These are phyloP conservation scores for Ptychadena robeensis DNA, from an alignment of 2,797 vertebrate genomes.

Conservation along the genomic window DNA sequence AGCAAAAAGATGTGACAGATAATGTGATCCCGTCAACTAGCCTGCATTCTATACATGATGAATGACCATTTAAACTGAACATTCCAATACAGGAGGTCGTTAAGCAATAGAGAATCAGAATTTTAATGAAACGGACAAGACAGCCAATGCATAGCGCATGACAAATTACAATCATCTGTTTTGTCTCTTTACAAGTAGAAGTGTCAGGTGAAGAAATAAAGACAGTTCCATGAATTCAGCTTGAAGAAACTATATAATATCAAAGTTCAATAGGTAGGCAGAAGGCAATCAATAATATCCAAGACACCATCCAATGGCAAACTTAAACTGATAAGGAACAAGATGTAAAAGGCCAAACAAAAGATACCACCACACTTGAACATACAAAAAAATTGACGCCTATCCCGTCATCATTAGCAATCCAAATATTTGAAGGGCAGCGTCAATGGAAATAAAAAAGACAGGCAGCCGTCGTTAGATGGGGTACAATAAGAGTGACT, in stretches of 20 bases:
- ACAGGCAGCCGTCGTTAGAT: conserved; percentile 68
- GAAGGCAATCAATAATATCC: conserved; percentile 65
- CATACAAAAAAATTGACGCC: conserved; percentile 69
- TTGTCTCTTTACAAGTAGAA: too few species aligned
- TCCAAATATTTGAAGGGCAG: conserved; percentile 71
- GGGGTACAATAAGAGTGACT: conserved; percentile 74
- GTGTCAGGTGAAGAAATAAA: background rate
- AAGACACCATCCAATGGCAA: conserved; percentile 71
- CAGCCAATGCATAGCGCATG: too few species aligned
- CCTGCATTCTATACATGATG: too few species aligned
- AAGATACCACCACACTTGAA: conserved; percentile 71
- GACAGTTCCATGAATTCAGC: conserved; percentile 65
- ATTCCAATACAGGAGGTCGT: too few species aligned
- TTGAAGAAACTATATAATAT: conserved; percentile 67
- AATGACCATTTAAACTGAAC: too few species aligned
- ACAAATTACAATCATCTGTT: too few species aligned
- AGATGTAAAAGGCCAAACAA: conserved; percentile 65
- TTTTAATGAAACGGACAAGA: too few species aligned
- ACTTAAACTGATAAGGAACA: conserved; percentile 73
- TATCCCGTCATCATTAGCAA: conserved; percentile 75
- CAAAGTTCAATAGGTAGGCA: conserved; percentile 67
- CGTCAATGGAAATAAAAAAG: conserved; percentile 69
- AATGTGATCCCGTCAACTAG: too few species aligned
- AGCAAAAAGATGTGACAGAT: too few species aligned
- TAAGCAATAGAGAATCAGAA: too few species aligned